Conservation (phyloP, 2,797 vertebrate species). For the Phataginus tricuspis region DNA sequence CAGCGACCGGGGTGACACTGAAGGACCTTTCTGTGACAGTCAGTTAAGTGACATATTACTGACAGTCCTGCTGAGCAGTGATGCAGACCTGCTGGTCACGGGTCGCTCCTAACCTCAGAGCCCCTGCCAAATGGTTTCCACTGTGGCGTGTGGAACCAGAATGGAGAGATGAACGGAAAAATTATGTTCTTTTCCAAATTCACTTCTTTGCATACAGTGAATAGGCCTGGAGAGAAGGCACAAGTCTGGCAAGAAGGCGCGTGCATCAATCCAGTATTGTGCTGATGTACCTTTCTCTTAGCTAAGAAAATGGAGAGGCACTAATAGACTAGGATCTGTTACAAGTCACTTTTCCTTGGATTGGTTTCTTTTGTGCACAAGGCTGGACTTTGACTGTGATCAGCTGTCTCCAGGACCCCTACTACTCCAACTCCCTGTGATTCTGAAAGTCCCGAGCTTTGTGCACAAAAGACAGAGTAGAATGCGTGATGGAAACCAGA, state of each 20-base stretch:
- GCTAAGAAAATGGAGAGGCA: not conserved
- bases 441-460: not conserved
- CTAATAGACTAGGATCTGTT: not conserved
- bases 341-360: not conserved
- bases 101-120: slow-evolving; percentile 73
- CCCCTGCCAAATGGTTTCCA: slow-evolving; percentile 72
- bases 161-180: slow-evolving; percentile 79
- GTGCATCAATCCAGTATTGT: not conserved
- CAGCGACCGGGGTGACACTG: slow-evolving; percentile 85
- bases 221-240: not conserved
- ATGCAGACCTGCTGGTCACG: slow-evolving; percentile 74
- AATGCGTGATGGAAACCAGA: not conserved
- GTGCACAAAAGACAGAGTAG: not conserved
- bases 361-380: not conserved
- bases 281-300: not conserved
- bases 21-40: slow-evolving; percentile 86
- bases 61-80: slow-evolving; percentile 83
- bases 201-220: slow-evolving; percentile 53
- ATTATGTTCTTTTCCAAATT: slow-evolving; percentile 49
- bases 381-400: not conserved
- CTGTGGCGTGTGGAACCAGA: slow-evolving; percentile 73
- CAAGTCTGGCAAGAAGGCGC: not conserved
- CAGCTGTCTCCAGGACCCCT: not conserved
- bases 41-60: slow-evolving; percentile 86
- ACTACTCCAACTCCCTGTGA: not conserved